Evolutionary conservation across 2,797 vertebrate species (phyloP).

Genomic region (Labroides dimidiatus): DNA sequence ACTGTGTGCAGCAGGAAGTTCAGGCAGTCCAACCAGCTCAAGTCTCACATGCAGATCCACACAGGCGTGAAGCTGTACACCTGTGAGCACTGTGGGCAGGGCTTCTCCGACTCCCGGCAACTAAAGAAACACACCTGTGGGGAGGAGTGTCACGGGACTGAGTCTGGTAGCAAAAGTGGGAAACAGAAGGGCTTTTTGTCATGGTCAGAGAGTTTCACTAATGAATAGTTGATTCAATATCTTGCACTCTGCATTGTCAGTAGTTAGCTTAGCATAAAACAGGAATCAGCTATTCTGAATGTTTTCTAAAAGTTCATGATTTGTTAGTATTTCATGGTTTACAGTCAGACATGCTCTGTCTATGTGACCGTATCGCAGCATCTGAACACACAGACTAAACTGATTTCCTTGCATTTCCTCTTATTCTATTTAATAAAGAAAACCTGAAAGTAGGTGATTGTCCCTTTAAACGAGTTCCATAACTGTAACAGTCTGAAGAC

Average conservation of each 20-base stretch:
- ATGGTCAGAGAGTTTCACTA: slow-evolving; percentile 63
- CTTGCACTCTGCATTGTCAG: neutral
- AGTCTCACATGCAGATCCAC: slow-evolving; percentile 82
- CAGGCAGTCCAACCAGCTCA: slow-evolving; percentile 78
- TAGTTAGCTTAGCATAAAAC: neutral
- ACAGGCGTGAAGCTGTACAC: slow-evolving; percentile 74
- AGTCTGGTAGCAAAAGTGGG: slow-evolving; percentile 1
- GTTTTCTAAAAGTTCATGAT: no score
- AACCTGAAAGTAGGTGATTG: no score
- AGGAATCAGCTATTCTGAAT: no score
- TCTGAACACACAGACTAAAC: no score
- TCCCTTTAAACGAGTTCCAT: no score
- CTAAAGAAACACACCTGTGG: slow-evolving; percentile 79
- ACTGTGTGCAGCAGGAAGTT: slow-evolving; percentile 73
- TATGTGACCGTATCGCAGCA: no score
- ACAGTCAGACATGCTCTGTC: no score
- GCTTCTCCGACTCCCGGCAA: slow-evolving; percentile 79
- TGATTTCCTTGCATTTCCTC: no score
- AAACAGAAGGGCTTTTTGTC: slow-evolving; percentile 18
- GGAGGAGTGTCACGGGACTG: neutral
- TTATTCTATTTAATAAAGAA: no score
- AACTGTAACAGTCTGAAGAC: no score
- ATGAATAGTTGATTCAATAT: slow-evolving; percentile 38
- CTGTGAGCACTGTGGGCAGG: slow-evolving; percentile 69
- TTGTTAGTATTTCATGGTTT: no score